Percentiles rank a stretch among this genome's conserved stretches.
These are phyloP conservation scores for Odontocolon sp. DNA, from an alignment of 2,888 invertebrate genomes.

Conservation along the genomic window DNA sequence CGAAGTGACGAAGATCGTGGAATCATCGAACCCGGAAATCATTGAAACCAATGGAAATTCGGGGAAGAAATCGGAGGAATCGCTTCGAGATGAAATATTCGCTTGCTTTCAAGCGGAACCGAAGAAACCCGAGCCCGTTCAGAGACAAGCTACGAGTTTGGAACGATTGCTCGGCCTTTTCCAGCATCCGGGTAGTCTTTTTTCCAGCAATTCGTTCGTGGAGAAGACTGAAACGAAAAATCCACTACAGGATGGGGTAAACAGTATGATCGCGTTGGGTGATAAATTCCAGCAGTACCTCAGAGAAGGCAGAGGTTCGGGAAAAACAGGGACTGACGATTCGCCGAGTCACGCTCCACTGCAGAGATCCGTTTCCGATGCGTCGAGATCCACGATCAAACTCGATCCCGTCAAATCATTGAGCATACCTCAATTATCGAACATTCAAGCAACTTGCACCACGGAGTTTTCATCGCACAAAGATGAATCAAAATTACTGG, in stretches of 20 bases:
- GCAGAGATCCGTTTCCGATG: conserved; percentile 61
- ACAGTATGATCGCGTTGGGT: conserved; percentile 69
- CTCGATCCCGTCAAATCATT: conserved; percentile 64
- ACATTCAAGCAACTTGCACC: conserved; percentile 54
- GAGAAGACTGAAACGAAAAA: conserved; percentile 65
- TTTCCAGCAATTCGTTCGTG: conserved; percentile 81
- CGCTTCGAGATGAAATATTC: conserved; percentile 35
- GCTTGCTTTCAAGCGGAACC: conserved; percentile 19
- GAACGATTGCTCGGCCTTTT: conserved; percentile 86
- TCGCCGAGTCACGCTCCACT: conserved; percentile 45
- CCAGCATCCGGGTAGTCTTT: conserved; percentile 85
- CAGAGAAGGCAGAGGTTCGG: conserved; percentile 64
- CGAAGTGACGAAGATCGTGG: background rate
- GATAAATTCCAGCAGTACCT: conserved; percentile 73
- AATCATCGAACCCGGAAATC: conserved; percentile 3
- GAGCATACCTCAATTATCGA: conserved; percentile 69
- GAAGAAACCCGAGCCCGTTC: conserved; percentile 45
- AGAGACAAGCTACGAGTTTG: conserved; percentile 83
- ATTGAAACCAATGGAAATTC: conserved; percentile 37
- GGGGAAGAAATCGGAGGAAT: conserved; percentile 19
- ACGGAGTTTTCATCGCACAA: conserved; percentile 10
- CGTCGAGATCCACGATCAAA: conserved; percentile 49
- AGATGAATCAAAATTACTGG: background rate
- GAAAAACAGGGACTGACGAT: conserved; percentile 33
- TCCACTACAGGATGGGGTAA: conserved; percentile 69